Evolutionary conservation across 1,140 invertebrate species (phyloP).

Genomic region (Trachymyrmex cornetzi): DNA sequence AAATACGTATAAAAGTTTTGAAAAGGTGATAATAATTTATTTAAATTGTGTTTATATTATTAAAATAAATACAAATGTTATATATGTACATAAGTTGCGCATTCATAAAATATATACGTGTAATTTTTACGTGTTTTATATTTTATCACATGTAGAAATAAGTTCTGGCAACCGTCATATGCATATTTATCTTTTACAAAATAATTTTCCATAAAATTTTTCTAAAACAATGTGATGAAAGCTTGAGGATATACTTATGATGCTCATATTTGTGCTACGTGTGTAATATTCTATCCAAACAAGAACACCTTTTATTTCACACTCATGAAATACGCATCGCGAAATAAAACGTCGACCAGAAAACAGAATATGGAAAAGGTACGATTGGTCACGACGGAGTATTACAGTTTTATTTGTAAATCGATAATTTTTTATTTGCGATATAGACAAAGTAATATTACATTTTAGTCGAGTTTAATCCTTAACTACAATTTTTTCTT

Average conservation of each 20-base stretch:
- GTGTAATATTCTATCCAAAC: slow-evolving; percentile 30
- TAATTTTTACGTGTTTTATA: not conserved
- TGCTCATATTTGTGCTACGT: slow-evolving; percentile 22
- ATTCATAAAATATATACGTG: not conserved
- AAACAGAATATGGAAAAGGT: not conserved
- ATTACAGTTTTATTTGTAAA: slow-evolving; percentile 16
- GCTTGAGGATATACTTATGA: slow-evolving; percentile 15
- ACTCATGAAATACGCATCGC: not conserved
- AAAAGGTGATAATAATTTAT: not conserved
- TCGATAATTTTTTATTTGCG: not conserved
- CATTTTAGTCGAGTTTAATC: not conserved
- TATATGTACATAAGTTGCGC: not conserved
- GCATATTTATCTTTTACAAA: not conserved
- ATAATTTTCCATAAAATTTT: slow-evolving; percentile 12
- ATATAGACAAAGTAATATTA: not conserved
- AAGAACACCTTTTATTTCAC: slow-evolving; percentile 38
- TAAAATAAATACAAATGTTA: not conserved
- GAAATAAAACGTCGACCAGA: not conserved
- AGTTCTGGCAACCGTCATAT: not conserved
- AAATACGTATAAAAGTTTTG: not conserved
- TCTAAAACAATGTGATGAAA: slow-evolving; percentile 38
- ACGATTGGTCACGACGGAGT: not conserved
- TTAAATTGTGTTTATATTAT: not conserved
- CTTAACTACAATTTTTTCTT: no score
- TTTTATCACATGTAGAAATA: not conserved